phyloP scores from a whole-genome alignment of 2,113 vertebrate genomes.

The Pachyramphus minor region DNA sequence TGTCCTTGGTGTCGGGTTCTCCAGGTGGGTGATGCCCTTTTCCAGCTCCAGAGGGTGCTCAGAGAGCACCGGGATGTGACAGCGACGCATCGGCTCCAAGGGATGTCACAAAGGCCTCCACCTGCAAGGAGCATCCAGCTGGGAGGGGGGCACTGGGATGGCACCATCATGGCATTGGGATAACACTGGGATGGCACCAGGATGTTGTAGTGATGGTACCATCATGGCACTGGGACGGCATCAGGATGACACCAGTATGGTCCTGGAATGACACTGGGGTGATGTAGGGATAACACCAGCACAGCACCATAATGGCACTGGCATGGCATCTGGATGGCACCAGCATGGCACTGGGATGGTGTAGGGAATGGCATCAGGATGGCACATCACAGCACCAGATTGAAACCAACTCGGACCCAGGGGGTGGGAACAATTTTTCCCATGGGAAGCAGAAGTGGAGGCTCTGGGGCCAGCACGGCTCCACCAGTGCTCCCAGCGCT shows the following conservation, averaged over 20 bases:
- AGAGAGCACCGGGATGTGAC: fast-evolving
- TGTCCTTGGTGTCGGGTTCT: fast-evolving
- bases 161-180: not conserved
- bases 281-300: no score
- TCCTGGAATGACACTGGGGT: no score
- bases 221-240: no score
- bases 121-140: not conserved
- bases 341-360: not conserved
- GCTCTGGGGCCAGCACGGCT: fast-evolving
- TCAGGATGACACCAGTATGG: no score
- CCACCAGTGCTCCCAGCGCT: fast-evolving
- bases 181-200: no score
- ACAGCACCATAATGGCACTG: not conserved
- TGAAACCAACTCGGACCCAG: not conserved
- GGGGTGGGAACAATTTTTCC: not conserved
- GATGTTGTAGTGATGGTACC: not conserved
- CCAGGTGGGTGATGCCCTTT: fast-evolving
- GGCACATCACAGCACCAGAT: not conserved
- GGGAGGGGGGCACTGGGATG: not conserved
- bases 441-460: fast-evolving
- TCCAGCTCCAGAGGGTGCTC: fast-evolving
- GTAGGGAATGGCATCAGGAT: not conserved
- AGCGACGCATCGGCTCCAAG: not conserved
- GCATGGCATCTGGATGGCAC: not conserved
- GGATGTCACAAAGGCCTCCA: not conserved